Percentiles rank a stretch among this genome's conserved stretches.
Evolutionary conservation across 35 echinoderm and acorn worm species (phyloP).

Genomic region (Stichopus chloronotus): DNA sequence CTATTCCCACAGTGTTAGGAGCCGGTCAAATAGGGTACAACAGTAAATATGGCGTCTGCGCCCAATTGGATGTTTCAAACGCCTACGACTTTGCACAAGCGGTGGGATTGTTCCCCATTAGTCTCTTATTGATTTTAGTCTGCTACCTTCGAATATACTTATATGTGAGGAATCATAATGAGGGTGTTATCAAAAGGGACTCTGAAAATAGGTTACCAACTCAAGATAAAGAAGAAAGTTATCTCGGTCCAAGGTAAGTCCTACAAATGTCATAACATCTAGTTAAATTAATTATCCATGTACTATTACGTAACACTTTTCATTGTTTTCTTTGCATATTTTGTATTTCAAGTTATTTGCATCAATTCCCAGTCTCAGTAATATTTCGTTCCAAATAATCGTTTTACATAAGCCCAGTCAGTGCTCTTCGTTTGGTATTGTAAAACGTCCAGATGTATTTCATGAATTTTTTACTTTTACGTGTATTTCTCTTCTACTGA

Average conservation of each 20-base stretch:
- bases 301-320: background rate
- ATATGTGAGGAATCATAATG: conserved; percentile 55
- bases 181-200: conserved; percentile 49
- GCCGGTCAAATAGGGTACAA: conserved; percentile 77
- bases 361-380: too few species aligned
- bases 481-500: too few species aligned
- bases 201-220: conserved; percentile 40
- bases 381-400: too few species aligned
- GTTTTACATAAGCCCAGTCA: too few species aligned
- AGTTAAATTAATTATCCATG: too few species aligned
- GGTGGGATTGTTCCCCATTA: conserved; percentile 21
- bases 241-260: conserved; percentile 8
- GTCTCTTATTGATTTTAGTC: conserved; percentile 1
- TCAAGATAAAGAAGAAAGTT: background rate
- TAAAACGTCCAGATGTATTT: too few species aligned
- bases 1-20: conserved; percentile 60
- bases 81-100: conserved; percentile 48
- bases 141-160: conserved; percentile 54
- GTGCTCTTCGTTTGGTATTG: too few species aligned
- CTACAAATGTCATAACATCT: too few species aligned
- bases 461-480: too few species aligned
- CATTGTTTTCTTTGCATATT: background rate
- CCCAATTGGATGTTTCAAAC: conserved; percentile 58
- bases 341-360: background rate
- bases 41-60: conserved; percentile 69